Evolutionary conservation across 2,113 vertebrate species (phyloP).

Genomic region (Equus przewalskii): DNA sequence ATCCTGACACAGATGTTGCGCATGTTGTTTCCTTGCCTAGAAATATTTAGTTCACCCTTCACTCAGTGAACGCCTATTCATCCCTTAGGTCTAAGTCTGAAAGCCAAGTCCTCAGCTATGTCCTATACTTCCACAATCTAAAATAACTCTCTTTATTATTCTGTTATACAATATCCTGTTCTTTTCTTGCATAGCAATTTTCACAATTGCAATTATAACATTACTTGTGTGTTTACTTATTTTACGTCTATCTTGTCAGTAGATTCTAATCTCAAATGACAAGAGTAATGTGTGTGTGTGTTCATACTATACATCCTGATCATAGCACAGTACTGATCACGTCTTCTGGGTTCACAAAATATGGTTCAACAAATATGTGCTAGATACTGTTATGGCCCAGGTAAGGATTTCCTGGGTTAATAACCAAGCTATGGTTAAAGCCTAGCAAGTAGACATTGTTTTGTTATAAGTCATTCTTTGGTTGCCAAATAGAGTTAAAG

Average conservation of each 20-base stretch:
- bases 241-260: neutral
- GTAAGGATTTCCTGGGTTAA: neutral
- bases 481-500: neutral
- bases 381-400: neutral
- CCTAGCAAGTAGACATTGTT: neutral
- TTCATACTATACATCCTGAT: neutral
- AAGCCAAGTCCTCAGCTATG: neutral
- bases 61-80: neutral
- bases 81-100: neutral
- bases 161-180: neutral
- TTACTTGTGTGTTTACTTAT: neutral
- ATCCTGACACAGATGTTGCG: neutral
- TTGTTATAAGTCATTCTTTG: neutral
- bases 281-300: neutral
- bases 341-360: neutral
- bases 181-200: neutral
- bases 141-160: neutral
- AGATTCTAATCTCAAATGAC: neutral
- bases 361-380: neutral
- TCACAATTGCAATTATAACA: neutral
- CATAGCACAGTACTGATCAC: neutral
- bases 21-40: neutral
- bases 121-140: neutral
- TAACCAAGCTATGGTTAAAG: neutral
- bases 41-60: neutral